Conservation (phyloP, 2,797 vertebrate species). For the Lophotriccus pileatus region DNA sequence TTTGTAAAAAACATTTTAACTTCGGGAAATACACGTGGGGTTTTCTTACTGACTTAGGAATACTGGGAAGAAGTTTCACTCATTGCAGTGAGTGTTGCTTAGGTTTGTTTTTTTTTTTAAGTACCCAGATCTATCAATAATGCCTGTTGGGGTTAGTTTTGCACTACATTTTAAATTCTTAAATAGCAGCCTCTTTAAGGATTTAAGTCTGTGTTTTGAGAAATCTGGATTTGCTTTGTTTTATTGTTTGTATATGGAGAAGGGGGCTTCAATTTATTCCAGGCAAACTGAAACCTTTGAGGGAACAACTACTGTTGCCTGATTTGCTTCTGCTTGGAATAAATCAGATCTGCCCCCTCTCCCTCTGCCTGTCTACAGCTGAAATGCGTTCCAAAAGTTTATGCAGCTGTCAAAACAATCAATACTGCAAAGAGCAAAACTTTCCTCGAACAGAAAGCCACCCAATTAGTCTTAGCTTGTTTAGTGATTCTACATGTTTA, state of each 20-base stretch:
- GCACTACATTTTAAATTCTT: not conserved
- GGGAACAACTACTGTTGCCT: not conserved
- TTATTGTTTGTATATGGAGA: not conserved
- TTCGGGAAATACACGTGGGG: not conserved
- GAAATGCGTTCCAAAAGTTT: not conserved
- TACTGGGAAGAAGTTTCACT: not conserved
- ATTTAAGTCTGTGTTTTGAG: not conserved
- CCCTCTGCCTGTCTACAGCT: not conserved
- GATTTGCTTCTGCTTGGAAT: not conserved
- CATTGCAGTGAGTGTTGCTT: not conserved
- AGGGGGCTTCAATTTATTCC: not conserved
- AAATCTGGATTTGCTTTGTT: not conserved
- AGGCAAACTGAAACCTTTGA: not conserved
- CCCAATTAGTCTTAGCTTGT: not conserved
- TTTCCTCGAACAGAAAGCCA: not conserved
- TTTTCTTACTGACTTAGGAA: not conserved
- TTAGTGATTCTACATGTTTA: not conserved
- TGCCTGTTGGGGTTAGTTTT: not conserved
- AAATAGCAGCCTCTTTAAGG: not conserved
- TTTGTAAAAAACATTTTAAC: not conserved
- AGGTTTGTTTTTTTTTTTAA: not conserved
- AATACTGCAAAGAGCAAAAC: not conserved
- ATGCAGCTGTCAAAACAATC: constrained; percentile 16
- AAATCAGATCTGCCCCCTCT: not conserved
- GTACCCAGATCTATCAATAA: not conserved